Conservation (phyloP, 2,113 vertebrate species). For the Lamprotornis superbus region DNA sequence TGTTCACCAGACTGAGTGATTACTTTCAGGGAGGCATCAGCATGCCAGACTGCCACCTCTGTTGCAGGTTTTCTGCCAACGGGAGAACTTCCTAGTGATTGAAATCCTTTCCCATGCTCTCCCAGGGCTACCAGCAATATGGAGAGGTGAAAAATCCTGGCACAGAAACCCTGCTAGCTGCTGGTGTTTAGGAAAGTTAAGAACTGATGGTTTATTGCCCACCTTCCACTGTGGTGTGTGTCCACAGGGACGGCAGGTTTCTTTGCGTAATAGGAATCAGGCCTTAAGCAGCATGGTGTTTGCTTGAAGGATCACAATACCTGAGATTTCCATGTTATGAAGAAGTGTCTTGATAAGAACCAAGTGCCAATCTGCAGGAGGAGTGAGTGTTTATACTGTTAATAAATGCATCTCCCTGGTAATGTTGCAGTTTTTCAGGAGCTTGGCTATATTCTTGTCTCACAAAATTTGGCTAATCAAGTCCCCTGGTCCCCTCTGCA, state of each 20-base stretch:
- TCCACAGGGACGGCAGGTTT: neutral
- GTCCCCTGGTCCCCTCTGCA: neutral
- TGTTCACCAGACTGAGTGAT: constrained; percentile 46
- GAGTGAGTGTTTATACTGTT: neutral
- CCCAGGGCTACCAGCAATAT: neutral
- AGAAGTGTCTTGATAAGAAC: constrained; percentile 36
- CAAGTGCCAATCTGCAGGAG: constrained; percentile 6
- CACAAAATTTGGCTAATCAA: neutral
- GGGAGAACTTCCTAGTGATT: neutral
- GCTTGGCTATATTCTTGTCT: neutral
- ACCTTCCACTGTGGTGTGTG: neutral
- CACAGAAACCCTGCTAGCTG: neutral
- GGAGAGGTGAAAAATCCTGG: neutral
- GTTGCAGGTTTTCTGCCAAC: neutral
- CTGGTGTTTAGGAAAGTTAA: neutral
- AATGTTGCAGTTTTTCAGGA: neutral
- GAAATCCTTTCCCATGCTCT: neutral
- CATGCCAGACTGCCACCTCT: neutral
- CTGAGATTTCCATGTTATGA: neutral
- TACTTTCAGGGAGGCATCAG: constrained; percentile 13
- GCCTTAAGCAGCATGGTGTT: neutral
- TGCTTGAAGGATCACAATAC: neutral
- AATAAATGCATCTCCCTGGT: constrained; percentile 1
- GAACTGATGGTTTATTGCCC: neutral
- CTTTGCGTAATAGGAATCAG: neutral